These are phyloP conservation scores for Megalops atlanticus DNA, from an alignment of 2,113 vertebrate genomes.

Conservation along the genomic window DNA sequence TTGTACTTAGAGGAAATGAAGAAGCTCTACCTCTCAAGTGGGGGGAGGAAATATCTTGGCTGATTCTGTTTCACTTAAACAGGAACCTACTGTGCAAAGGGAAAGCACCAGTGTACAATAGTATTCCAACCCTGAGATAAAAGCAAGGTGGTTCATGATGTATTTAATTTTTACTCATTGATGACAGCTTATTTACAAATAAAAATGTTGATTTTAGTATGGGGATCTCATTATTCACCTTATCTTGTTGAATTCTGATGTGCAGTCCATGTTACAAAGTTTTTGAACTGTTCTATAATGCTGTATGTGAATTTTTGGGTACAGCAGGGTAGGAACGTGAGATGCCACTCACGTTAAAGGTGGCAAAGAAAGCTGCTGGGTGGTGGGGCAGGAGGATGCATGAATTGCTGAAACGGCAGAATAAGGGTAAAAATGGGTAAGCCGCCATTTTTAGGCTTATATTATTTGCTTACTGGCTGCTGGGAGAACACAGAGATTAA, in stretches of 20 bases:
- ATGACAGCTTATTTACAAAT: not conserved
- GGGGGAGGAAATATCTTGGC: not conserved
- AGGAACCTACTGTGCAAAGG: not conserved
- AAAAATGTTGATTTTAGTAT: not conserved
- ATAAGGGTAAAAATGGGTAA: too few species aligned
- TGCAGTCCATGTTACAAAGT: not conserved
- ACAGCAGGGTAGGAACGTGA: too few species aligned
- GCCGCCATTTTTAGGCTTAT: too few species aligned
- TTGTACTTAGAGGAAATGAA: not conserved
- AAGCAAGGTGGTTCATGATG: not conserved
- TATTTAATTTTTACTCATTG: not conserved
- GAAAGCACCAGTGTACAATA: not conserved
- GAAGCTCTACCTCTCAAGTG: not conserved
- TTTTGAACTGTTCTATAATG: too few species aligned
- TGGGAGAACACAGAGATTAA: too few species aligned
- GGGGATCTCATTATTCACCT: not conserved
- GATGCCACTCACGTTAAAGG: too few species aligned
- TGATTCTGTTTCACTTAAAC: not conserved
- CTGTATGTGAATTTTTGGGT: too few species aligned
- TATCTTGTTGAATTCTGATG: not conserved
- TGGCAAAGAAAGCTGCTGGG: too few species aligned
- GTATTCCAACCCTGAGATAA: not conserved
- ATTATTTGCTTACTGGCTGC: too few species aligned
- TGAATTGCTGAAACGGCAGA: not conserved
- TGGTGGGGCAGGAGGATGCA: too few species aligned